Evolutionary conservation across 2,113 vertebrate species (phyloP), one percentile per base, ranked within the genome.

Genomic region (Festucalex cinctus): DNA sequence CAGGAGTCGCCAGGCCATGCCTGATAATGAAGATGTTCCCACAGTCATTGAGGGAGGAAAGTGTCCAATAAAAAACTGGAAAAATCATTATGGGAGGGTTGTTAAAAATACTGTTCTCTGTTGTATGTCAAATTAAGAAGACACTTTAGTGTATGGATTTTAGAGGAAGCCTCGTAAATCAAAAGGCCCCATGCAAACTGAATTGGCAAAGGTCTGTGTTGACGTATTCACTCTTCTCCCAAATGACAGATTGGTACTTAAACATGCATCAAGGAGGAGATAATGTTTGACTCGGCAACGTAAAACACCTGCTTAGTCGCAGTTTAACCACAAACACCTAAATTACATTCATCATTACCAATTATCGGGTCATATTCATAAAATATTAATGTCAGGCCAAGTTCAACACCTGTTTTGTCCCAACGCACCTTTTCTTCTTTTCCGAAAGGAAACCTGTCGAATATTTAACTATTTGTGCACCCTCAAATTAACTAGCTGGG

Each of bases 351-450:
- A 86, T 79, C 76, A 87, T 84, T 84, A 85, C 78, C 77, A 79
- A 73, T 69, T 82, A 68, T 74, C 65, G 71, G 79, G 83, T 87
- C 79, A 87, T 77, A 71, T 86, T 82, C 86, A 89, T 90, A 87
- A 90, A 89, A 88, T 71, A 86, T 88, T 84, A 84, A 79, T 80
- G 78, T 85, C 77, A 88, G 76, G 81, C 80, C 84, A 83, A 85
- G 75, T 84, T 83, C 65, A 84, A 77, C 88, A 89, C 78, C 83
- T 91, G 86, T 82, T 89, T 78, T 71, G 63, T 70, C 65, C 69
- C 43, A 10, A 63, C 68, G 63, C 51, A 68, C 71, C 60, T 80
- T 46, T 44, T 16, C 14, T 82, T 84, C 71, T 77, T 70, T 61
- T 70, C 74, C 62, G 44, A 68, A 81, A 79, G 68, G 75, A 83